phyloP scores from a whole-genome alignment of 2,797 vertebrate genomes.

The Chaunax sp. region DNA sequence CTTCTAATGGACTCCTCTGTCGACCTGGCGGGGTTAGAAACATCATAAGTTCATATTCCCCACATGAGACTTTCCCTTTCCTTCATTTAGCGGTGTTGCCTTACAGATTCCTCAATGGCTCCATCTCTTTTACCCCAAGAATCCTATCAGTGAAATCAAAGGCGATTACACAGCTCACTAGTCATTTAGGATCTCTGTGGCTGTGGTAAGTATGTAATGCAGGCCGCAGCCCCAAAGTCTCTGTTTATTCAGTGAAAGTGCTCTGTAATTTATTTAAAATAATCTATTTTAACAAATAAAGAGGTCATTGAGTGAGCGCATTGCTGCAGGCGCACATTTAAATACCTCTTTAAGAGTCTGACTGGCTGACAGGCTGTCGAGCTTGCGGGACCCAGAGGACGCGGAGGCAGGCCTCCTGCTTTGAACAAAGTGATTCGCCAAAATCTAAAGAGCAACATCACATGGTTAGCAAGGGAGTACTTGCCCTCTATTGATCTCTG shows the following conservation, averaged over 20 bases:
- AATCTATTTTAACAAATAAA: conserved; percentile 99
- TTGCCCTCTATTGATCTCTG: conserved; percentile 66
- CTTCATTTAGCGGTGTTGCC: conserved; percentile 81
- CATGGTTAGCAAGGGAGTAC: conserved; percentile 58
- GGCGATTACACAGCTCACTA: conserved; percentile 89
- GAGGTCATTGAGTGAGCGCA: conserved; percentile 93
- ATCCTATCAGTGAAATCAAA: conserved; percentile 94
- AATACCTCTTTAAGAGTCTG: conserved; percentile 90
- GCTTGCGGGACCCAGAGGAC: conserved; percentile 73
- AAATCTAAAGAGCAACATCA: conserved; percentile 76
- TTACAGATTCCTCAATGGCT: conserved; percentile 86
- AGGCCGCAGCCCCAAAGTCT: conserved; percentile 93
- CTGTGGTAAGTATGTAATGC: conserved; percentile 91
- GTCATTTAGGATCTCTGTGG: conserved; percentile 96
- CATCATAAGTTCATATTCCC: conserved; percentile 89
- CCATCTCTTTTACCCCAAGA: conserved; percentile 85
- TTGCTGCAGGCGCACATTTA: conserved; percentile 92
- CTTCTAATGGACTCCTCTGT: conserved; percentile 88
- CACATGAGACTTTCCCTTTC: conserved; percentile 79
- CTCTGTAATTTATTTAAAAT: conserved; percentile 99
- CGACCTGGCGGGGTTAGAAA: conserved; percentile 86
- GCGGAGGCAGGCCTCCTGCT: conserved; percentile 76
- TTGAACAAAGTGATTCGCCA: conserved; percentile 86
- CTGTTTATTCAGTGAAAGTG: conserved; percentile 99
- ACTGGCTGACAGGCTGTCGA: conserved; percentile 84